Conservation (phyloP, 2,113 vertebrate species). For the Perca schrenkii region DNA sequence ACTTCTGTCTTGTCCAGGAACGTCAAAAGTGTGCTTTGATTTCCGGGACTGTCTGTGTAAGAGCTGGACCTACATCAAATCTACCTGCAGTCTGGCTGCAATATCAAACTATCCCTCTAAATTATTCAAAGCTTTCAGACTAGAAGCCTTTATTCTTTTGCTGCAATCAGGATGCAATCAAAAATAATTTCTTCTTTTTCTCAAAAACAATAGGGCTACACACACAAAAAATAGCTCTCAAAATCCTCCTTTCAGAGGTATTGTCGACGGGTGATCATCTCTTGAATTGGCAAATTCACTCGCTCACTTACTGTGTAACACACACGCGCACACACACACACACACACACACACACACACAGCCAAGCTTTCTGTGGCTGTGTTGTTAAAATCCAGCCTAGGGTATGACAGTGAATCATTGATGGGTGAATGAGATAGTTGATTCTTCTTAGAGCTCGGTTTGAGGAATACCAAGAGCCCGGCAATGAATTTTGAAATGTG, state of each 20-base stretch:
- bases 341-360: background rate
- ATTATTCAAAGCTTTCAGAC: slow-evolving; percentile 62
- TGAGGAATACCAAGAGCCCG: slow-evolving; percentile 56
- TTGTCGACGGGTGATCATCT: background rate
- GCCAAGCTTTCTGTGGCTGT: slow-evolving; percentile 23
- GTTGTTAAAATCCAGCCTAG: slow-evolving; percentile 47
- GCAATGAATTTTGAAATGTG: slow-evolving; percentile 64
- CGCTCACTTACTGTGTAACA: background rate
- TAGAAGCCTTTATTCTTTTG: slow-evolving; percentile 21
- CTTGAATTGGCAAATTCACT: slow-evolving; percentile 1
- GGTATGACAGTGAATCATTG: slow-evolving; percentile 63
- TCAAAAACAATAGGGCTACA: background rate
- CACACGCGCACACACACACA: background rate
- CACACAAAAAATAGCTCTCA: background rate
- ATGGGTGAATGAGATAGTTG: slow-evolving; percentile 53
- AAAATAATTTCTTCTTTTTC: slow-evolving; percentile 18
- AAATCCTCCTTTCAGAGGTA: background rate
- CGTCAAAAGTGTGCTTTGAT: slow-evolving; percentile 66
- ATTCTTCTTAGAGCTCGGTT: slow-evolving; percentile 43
- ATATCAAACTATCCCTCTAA: slow-evolving; percentile 41
- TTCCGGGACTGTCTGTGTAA: slow-evolving; percentile 40
- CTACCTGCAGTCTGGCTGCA: slow-evolving; percentile 44
- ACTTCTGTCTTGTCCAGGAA: slow-evolving; percentile 39
- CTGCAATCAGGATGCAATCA: slow-evolving; percentile 5
- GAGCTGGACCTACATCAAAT: slow-evolving; percentile 52